Base-by-base conservation (phyloP, 2,797 vertebrate species). In the Clarias platycephalus region DNA sequence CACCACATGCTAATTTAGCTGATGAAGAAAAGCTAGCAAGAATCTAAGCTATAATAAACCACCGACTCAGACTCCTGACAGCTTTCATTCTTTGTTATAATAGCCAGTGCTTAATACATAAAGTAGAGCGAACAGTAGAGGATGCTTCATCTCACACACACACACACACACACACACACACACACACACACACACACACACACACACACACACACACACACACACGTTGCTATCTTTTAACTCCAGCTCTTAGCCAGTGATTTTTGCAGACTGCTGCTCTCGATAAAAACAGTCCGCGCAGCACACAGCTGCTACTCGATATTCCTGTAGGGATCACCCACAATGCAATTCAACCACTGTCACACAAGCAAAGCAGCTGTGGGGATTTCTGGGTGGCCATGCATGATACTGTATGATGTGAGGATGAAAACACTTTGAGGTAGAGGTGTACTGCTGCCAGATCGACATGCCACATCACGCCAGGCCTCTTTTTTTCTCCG, bases 231-330 rank as follows among this genome's bases (percentile, higher is more conserved):
- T 60, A 64, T 55, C 70, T 60, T 76, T 71, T 78, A 77, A 88
- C 72, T 87, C 74, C 82, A 82, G 70, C 78, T 62, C 63, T 83
- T 84, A 83, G 34, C 82, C 15, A 2, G 55, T 89, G 81, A 89
- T 85, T 89, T 86, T 80, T 89, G 84, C 68, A 84, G 28, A 60
- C 77, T 26, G 40, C 74, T 76, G 67, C 67, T 62, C 44, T 68
- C 57, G 53, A 68, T 71, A 82, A 71, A 64, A 80, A 77, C 55
- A 64, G 67, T 83, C 83, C 75, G 78, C 64, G 22, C 28, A 80
- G 49, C 72, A 67, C 70, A 76, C 68, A 84, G 62, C 26, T 72
- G 71, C 66, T 71, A 71, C 53, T 82, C 67, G 6, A 28, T 82
- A 44, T 20, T 71, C 67, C 80, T 71, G 80, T 68, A 49, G n/a